phyloP scores from a whole-genome alignment of 2,113 vertebrate species.

The Equus przewalskii region DNA sequence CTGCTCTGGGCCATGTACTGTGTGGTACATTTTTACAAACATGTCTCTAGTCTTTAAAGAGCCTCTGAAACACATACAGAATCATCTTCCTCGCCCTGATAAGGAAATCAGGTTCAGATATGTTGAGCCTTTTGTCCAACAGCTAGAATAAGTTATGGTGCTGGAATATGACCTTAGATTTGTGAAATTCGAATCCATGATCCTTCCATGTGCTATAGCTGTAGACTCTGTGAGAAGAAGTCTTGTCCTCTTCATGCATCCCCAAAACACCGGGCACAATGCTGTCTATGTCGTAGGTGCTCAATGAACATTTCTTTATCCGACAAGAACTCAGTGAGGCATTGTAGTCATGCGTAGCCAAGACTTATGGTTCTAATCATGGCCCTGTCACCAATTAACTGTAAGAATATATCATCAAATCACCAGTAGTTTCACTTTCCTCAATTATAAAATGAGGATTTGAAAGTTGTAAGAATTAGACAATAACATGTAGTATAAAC shows the following conservation, averaged over 20 bases:
- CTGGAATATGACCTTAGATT: background rate
- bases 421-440: background rate
- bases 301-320: background rate
- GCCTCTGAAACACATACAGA: background rate
- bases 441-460: background rate
- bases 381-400: background rate
- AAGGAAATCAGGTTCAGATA: background rate
- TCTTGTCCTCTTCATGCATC: background rate
- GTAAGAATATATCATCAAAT: background rate
- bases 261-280: background rate
- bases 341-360: background rate
- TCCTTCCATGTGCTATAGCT: background rate
- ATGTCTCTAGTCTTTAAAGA: background rate
- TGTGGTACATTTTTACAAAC: background rate
- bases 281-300: background rate
- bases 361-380: background rate
- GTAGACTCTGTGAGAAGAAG: background rate
- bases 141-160: background rate
- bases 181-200: background rate
- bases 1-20: background rate
- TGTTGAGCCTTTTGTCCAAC: background rate
- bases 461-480: background rate
- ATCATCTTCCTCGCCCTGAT: background rate
- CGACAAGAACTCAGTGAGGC: too few relatives aligned
- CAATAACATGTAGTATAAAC: background rate